phyloP scores from a whole-genome alignment of 2,797 vertebrate species.

The Acipenser oxyrinchus region DNA sequence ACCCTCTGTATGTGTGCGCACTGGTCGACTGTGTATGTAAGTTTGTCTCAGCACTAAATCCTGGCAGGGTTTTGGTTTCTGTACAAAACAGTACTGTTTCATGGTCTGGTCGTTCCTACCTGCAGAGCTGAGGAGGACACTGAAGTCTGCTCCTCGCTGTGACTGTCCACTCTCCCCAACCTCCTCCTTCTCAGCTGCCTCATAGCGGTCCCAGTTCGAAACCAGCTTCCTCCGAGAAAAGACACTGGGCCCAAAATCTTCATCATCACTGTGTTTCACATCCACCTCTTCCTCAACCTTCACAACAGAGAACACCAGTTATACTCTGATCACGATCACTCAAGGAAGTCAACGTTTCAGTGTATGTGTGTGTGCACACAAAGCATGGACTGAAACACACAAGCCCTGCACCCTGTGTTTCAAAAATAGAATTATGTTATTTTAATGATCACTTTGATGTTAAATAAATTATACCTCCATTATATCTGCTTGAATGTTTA shows the following conservation, averaged over 20 bases:
- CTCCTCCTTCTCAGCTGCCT: conserved; percentile 51
- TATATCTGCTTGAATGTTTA: too few relatives aligned
- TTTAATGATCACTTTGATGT: too few relatives aligned
- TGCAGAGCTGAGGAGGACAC: conserved; percentile 72
- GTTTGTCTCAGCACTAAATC: too few relatives aligned
- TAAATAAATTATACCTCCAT: too few relatives aligned
- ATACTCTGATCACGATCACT: too few relatives aligned
- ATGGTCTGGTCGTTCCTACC: conserved; percentile 49
- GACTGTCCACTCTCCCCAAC: conserved; percentile 51
- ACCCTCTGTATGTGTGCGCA: too few relatives aligned
- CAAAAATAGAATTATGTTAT: too few relatives aligned
- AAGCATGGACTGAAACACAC: too few relatives aligned
- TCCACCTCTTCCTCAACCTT: conserved; percentile 45
- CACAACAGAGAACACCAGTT: background rate
- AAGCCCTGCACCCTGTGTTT: too few relatives aligned
- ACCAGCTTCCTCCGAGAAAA: conserved; percentile 80
- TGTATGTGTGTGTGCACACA: background rate
- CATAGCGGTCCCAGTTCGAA: conserved; percentile 85
- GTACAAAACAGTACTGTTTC: too few relatives aligned
- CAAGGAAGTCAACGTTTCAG: background rate
- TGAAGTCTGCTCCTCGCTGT: conserved; percentile 78
- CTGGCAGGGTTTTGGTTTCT: too few relatives aligned
- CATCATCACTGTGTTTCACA: conserved; percentile 33
- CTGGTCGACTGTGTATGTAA: too few relatives aligned
- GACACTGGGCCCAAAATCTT: conserved; percentile 46